Evolutionary conservation across 2,888 invertebrate genomes (phyloP).

Genomic region (Scaptomyza polygonia): DNA sequence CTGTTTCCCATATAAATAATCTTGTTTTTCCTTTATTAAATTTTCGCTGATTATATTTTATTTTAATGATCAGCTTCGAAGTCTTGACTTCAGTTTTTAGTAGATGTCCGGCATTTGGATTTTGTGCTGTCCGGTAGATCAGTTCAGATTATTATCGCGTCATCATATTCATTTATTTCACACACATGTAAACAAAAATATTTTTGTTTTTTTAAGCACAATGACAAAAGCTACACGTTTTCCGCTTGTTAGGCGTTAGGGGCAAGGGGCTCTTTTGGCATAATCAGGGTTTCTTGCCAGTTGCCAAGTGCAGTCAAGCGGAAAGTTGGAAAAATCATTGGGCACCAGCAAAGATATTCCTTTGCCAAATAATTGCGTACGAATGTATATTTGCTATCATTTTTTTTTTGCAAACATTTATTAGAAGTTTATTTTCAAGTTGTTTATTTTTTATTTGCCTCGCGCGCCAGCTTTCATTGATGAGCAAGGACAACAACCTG

Average conservation of each 20-base stretch:
- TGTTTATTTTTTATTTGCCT: conserved; percentile 1
- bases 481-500: conserved; percentile 33
- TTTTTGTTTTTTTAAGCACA: conserved; percentile 52
- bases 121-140: conserved; percentile 24
- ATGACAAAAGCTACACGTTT: conserved; percentile 32
- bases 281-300: conserved; percentile 22
- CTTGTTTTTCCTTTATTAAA: neutral
- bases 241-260: conserved; percentile 25
- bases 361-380: conserved; percentile 15
- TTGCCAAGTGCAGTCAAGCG: conserved; percentile 61
- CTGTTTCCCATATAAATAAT: neutral
- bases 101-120: conserved; percentile 33
- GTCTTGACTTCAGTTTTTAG: neutral
- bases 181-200: conserved; percentile 69
- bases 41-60: neutral
- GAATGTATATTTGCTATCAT: conserved; percentile 6
- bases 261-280: neutral
- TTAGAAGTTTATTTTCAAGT: too few species aligned
- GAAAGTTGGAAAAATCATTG: conserved; percentile 34
- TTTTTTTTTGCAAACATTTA: neutral
- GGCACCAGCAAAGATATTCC: conserved; percentile 6
- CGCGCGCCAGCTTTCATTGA: neutral
- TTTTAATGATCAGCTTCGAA: neutral
- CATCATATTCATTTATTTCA: conserved; percentile 35
- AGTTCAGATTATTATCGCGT: conserved; percentile 41